Evolutionary conservation across 2,888 invertebrate genomes (phyloP), one percentile per base, ranked within the genome.

Genomic region (Agelastica alni): DNA sequence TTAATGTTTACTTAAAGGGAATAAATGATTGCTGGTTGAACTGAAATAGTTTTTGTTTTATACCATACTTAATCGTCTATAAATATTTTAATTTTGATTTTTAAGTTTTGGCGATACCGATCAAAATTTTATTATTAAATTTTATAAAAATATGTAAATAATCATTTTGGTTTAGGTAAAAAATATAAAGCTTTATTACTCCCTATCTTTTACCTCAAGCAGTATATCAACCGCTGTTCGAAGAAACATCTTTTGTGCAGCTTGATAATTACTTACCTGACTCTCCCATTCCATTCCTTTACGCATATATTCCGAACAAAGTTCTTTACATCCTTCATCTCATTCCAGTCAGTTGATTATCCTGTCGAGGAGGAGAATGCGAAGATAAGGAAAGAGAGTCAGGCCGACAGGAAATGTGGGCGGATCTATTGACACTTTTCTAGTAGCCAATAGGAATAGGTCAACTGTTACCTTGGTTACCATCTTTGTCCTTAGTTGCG

Each of bases 391-490:
- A 56, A 61, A 48, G 59, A 56, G 60, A 37, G 47, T 37, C 30
- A 47, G 47, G 39, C 39, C 37, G 47, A 47, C 63, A 63, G 59
- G 61, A 62, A 54, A 39, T 51, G 71, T 69, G 73, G 71, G 73
- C 71, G 73, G 70, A 70, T 69, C 71, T 73, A 72, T 72, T 70
- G 73, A 73, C 71, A 73, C 70, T 69, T 70, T 73, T 73, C 71
- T 70, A 70, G 70, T 70, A 70, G 70, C 73, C 73, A 73, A 73
- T 73, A 68, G 67, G 66, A 67, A 62, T 70, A 67, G 71, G 72
- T 73, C 71, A 72, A 66, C 67, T 63, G 73, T 73, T 70, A 67
- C 70, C 71, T 65, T 69, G 70, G 73, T 69, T 70, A 73, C 73
- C 69, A 68, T 70, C 70, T 70, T 71, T 72, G 69, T 69, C 66